These are phyloP conservation scores for Sclerodermus sp. DNA, from an alignment of 2,888 invertebrate genomes.

Conservation along the genomic window DNA sequence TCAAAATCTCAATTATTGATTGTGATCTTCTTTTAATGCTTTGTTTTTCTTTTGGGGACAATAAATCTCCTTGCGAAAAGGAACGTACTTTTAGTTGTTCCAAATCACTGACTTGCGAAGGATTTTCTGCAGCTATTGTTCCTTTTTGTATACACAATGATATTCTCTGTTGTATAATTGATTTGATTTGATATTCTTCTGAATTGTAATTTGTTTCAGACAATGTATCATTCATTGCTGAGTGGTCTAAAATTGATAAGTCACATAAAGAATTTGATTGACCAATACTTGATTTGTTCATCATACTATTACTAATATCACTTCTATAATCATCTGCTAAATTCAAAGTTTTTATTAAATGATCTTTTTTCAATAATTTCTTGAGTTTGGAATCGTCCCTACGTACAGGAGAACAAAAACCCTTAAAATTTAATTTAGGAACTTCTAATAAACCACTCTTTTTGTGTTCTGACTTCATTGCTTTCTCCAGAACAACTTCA, in stretches of 20 bases:
- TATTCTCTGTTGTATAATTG: slow-evolving; percentile 8
- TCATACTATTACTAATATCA: not conserved
- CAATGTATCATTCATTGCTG: slow-evolving; percentile 44
- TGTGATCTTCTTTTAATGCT: slow-evolving; percentile 15
- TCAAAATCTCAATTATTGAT: slow-evolving; percentile 20
- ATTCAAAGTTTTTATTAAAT: not conserved
- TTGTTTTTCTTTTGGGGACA: slow-evolving; percentile 15
- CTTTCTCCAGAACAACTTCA: slow-evolving; percentile 41
- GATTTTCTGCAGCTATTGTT: slow-evolving; percentile 5
- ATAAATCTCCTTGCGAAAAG: slow-evolving; percentile 34
- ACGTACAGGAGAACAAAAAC: too few relatives aligned
- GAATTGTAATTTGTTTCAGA: slow-evolving; percentile 15
- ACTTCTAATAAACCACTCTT: not conserved
- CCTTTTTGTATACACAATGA: slow-evolving; percentile 13
- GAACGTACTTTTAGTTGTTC: slow-evolving; percentile 19
- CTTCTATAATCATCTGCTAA: too few relatives aligned
- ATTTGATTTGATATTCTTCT: slow-evolving; percentile 16
- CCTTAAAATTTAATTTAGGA: too few relatives aligned
- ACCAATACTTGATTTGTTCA: not conserved
- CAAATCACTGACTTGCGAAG: not conserved
- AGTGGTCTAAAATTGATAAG: slow-evolving; percentile 43
- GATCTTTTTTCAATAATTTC: slow-evolving; percentile 9
- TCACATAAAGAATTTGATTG: slow-evolving; percentile 5
- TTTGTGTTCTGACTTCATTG: slow-evolving; percentile 20
- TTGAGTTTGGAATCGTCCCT: too few relatives aligned